phyloP scores from a whole-genome alignment of 2,797 vertebrate genomes.

The Okamejei kenojei region DNA sequence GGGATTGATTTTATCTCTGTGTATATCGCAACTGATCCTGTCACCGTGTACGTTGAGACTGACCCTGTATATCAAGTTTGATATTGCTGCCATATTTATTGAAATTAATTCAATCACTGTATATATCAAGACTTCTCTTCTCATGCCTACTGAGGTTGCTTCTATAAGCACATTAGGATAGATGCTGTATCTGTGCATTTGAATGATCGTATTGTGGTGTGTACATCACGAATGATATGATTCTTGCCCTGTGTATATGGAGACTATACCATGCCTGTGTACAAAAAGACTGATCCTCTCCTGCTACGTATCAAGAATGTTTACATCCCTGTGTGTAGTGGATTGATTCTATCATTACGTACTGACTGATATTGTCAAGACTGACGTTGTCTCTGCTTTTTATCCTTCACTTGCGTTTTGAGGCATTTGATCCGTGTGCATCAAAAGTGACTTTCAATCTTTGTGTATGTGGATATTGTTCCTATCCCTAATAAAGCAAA shows the following conservation, averaged over 20 bases:
- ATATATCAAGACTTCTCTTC: neutral
- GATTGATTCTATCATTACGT: neutral
- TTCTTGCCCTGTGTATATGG: neutral
- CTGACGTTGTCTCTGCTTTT: neutral
- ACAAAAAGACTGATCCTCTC: neutral
- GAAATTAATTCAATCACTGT: neutral
- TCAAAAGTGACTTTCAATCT: neutral
- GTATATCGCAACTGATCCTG: neutral
- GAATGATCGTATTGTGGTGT: neutral
- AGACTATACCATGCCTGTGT: neutral
- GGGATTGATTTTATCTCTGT: neutral
- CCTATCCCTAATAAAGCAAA: no score
- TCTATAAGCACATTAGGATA: neutral
- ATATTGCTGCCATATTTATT: no score
- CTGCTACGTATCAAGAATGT: neutral
- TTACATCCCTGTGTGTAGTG: neutral
- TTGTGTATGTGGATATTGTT: neutral
- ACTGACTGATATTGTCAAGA: neutral
- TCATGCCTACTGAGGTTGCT: neutral
- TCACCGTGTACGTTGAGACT: neutral
- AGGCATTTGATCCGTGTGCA: neutral
- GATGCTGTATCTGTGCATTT: neutral
- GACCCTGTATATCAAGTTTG: neutral
- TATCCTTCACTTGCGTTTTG: neutral
- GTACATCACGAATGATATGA: neutral